These are phyloP conservation scores for Leptinotarsa lineolata DNA, from an alignment of 1,140 invertebrate genomes.

Conservation along the genomic window DNA sequence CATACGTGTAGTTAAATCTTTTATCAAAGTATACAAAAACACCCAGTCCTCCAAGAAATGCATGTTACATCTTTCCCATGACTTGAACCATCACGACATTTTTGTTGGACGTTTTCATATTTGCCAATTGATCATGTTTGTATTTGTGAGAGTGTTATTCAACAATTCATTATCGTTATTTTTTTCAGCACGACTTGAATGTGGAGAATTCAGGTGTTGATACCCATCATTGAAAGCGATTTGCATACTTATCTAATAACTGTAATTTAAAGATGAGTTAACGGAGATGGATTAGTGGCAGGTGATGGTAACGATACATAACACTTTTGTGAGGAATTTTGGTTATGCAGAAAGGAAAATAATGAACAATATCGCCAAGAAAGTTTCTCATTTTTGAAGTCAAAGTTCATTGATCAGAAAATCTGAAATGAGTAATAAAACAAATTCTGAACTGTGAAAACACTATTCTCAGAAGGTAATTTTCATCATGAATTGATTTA, in stretches of 20 bases:
- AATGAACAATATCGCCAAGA: too few relatives aligned
- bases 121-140: neutral
- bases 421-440: too few relatives aligned
- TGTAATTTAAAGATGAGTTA: neutral
- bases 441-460: too few relatives aligned
- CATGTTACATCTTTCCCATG: constrained; percentile 5
- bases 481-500: too few relatives aligned
- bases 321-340: neutral
- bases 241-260: neutral
- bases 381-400: too few relatives aligned
- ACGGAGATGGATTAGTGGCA: neutral
- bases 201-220: neutral
- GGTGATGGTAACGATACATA: neutral
- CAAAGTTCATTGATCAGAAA: too few relatives aligned
- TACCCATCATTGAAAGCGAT: neutral
- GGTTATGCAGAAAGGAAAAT: too few relatives aligned
- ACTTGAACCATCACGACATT: neutral
- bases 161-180: neutral
- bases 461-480: too few relatives aligned
- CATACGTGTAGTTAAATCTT: neutral
- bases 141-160: neutral
- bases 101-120: neutral
- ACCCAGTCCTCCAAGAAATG: neutral
- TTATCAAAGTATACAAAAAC: constrained; percentile 7
- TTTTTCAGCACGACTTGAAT: neutral